A percentile compares a stretch with the other conserved stretches of the same genome.
phyloP scores from a whole-genome alignment of 2,888 invertebrate genomes.

The Harpalus rufipes region DNA sequence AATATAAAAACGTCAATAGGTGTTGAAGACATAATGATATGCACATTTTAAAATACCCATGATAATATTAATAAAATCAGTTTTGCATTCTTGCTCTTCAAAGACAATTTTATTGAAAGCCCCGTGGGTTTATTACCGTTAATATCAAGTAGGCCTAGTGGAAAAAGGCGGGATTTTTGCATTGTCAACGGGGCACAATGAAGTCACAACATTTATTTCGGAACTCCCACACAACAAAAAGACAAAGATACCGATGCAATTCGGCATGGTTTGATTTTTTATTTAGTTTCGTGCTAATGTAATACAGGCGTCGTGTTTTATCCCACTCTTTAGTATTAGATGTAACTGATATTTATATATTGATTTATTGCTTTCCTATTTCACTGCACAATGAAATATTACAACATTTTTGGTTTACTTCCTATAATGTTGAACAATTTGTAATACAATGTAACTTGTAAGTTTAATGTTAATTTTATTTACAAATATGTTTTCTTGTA shows the following conservation, averaged over 20 bases:
- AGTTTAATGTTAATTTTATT: too few relatives aligned
- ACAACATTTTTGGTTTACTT: slow-evolving; percentile 1
- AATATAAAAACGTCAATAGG: slow-evolving; percentile 53
- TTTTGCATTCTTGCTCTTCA: slow-evolving; percentile 18
- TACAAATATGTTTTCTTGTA: too few relatives aligned
- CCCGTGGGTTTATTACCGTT: slow-evolving; percentile 55
- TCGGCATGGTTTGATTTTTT: slow-evolving; percentile 50
- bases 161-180: slow-evolving; percentile 43
- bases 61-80: slow-evolving; percentile 41
- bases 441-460: background rate
- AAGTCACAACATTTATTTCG: slow-evolving; percentile 37
- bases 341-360: slow-evolving; percentile 39
- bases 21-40: slow-evolving; percentile 58
- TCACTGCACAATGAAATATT: slow-evolving; percentile 12
- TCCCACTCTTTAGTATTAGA: slow-evolving; percentile 24
- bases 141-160: slow-evolving; percentile 45
- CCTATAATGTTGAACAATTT: background rate
- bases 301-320: slow-evolving; percentile 25
- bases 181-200: slow-evolving; percentile 44
- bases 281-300: slow-evolving; percentile 40
- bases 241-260: slow-evolving; percentile 34
- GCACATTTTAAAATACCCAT: slow-evolving; percentile 40
- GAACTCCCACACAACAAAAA: slow-evolving; percentile 36
- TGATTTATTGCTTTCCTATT: slow-evolving; percentile 33
- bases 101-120: slow-evolving; percentile 39